Evolutionary conservation across 2,888 invertebrate species (phyloP).

Genomic region (Anoplius nigerrimus): DNA sequence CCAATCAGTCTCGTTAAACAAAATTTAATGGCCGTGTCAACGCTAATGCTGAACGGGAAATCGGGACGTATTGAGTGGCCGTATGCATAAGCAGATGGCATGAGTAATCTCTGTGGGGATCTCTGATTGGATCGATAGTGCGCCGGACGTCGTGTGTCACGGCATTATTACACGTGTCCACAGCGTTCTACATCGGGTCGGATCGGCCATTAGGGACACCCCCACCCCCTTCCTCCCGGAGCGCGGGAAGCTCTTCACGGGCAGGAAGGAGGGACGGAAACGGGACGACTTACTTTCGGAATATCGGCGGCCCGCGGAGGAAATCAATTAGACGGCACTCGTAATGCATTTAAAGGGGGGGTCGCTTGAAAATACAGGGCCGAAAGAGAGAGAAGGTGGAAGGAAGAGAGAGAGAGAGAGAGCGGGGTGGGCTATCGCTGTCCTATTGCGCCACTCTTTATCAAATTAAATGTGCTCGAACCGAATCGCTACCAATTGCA

Average conservation of each 20-base stretch:
- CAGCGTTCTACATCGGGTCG: too few relatives aligned
- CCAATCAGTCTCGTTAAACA: too few relatives aligned
- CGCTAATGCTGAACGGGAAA: too few relatives aligned
- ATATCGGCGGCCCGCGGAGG: background rate
- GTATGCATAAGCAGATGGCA: conserved; percentile 22
- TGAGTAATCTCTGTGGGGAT: background rate
- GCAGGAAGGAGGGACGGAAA: too few relatives aligned
- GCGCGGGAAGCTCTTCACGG: too few relatives aligned
- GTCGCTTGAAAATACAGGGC: conserved; percentile 1
- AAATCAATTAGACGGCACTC: conserved; percentile 16
- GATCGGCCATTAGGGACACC: too few relatives aligned
- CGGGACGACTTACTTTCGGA: too few relatives aligned
- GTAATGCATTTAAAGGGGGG: conserved; percentile 21
- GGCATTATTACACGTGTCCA: background rate
- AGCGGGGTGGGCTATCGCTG: background rate
- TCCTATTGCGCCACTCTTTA: conserved; percentile 15
- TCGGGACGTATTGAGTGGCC: background rate
- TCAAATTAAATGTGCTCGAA: conserved; percentile 44
- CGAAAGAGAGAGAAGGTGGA: background rate
- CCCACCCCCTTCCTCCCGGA: too few relatives aligned
- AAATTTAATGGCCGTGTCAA: too few relatives aligned
- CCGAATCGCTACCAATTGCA: conserved; percentile 42
- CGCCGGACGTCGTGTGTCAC: background rate
- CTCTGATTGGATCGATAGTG: conserved; percentile 29
- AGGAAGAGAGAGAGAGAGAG: background rate